These are phyloP conservation scores for Phalacrocorax carbo DNA, from an alignment of 2,113 vertebrate species.

Conservation along the genomic window DNA sequence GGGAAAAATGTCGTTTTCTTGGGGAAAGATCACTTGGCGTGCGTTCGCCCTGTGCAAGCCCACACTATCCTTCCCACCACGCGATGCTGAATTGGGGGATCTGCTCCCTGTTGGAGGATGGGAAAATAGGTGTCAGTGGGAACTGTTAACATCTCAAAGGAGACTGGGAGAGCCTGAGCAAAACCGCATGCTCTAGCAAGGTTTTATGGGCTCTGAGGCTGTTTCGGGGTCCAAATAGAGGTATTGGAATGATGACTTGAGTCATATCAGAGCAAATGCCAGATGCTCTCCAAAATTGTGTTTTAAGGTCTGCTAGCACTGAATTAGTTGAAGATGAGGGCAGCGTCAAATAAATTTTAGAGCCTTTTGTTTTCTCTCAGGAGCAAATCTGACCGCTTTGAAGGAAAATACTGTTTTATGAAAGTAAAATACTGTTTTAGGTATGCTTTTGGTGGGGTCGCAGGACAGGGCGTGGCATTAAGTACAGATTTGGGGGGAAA, in stretches of 20 bases:
- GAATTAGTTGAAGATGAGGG: background rate
- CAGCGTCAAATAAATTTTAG: background rate
- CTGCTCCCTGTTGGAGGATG: background rate
- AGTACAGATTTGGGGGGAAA: background rate
- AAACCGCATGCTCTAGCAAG: background rate
- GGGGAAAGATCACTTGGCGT: background rate
- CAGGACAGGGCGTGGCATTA: background rate
- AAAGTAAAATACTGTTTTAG: background rate
- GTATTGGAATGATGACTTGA: background rate
- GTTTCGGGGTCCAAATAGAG: background rate
- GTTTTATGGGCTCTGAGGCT: background rate
- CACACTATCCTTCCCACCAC: rapidly evolving
- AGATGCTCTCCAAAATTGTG: background rate
- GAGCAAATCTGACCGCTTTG: background rate
- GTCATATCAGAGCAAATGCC: background rate
- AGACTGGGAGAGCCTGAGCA: background rate
- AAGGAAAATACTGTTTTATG: background rate
- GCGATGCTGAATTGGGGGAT: background rate
- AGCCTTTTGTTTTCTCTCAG: background rate
- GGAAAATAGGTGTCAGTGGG: background rate
- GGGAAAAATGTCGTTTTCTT: background rate
- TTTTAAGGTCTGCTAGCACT: background rate
- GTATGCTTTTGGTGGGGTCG: background rate
- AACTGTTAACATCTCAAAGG: background rate
- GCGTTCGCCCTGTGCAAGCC: background rate